phyloP scores from a whole-genome alignment of 2,888 invertebrate species.

The Calliopum simillimum region DNA sequence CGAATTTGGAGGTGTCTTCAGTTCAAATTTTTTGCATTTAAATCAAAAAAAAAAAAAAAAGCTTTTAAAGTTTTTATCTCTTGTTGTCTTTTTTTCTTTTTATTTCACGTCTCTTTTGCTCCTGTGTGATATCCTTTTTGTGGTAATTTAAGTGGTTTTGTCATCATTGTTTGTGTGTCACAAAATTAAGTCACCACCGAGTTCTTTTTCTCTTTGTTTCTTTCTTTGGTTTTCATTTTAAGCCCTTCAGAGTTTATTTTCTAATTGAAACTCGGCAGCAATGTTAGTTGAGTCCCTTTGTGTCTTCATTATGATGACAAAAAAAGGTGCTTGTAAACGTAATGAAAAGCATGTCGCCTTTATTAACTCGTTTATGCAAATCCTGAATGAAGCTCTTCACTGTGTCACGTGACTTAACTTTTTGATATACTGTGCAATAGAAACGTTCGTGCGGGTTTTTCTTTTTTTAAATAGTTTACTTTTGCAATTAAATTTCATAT shows the following conservation, averaged over 20 bases:
- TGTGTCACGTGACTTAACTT: conserved; percentile 6
- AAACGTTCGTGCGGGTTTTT: neutral
- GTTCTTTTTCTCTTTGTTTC: neutral
- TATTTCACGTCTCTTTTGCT: neutral
- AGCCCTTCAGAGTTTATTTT: neutral
- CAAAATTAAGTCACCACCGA: conserved; percentile 21
- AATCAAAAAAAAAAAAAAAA: too few relatives aligned
- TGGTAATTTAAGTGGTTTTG: conserved; percentile 23
- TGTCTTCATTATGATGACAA: neutral
- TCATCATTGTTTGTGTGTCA: neutral
- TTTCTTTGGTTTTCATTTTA: neutral
- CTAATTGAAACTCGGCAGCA: conserved; percentile 6
- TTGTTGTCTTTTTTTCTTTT: neutral
- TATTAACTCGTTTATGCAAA: conserved; percentile 6
- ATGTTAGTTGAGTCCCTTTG: neutral
- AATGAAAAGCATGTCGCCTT: conserved; percentile 5
- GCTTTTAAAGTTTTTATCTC: neutral
- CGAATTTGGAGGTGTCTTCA: neutral
- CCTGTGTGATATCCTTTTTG: neutral
- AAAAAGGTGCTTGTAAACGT: conserved; percentile 1
- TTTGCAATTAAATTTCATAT: too few relatives aligned
- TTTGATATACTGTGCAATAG: neutral
- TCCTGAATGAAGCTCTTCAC: neutral
- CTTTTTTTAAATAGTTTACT: neutral
- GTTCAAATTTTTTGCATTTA: too few relatives aligned